Percentiles rank a stretch among this genome's conserved stretches.
Evolutionary conservation across 2,797 vertebrate genomes (phyloP).

Genomic region (Luscinia megarhynchos): DNA sequence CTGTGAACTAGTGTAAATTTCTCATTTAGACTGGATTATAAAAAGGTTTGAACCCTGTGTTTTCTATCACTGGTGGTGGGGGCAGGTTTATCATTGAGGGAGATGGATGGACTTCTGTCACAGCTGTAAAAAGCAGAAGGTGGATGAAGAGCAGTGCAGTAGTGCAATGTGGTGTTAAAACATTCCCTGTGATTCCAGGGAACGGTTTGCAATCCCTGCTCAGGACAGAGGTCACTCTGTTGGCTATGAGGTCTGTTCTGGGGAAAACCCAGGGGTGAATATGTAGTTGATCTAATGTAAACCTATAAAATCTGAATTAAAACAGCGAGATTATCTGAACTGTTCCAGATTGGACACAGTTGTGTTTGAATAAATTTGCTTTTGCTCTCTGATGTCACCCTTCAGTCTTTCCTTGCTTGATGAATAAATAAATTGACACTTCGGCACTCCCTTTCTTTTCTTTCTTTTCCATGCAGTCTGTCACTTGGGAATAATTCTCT

Average conservation of each 20-base stretch:
- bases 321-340: not conserved
- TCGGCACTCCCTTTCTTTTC: not conserved
- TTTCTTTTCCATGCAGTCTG: not conserved
- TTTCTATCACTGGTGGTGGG: not conserved
- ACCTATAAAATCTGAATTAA: not conserved
- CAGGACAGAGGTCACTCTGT: not conserved
- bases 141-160: not conserved
- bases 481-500: constrained; percentile 28
- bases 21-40: not conserved
- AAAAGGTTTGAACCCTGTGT: not conserved
- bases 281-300: not conserved
- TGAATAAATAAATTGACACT: not conserved
- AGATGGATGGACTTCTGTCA: not conserved
- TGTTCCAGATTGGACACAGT: not conserved
- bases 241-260: not conserved
- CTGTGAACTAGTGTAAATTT: not conserved
- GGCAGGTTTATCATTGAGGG: not conserved
- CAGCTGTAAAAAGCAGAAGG: not conserved
- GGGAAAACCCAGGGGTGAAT: not conserved
- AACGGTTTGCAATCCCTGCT: not conserved
- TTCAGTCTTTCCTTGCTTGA: not conserved
- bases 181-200: not conserved
- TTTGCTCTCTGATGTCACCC: not conserved
- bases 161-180: accelerated
- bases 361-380: not conserved